These are phyloP conservation scores for Dermochelys coriacea DNA, from an alignment of 2,797 vertebrate genomes.

Conservation along the genomic window DNA sequence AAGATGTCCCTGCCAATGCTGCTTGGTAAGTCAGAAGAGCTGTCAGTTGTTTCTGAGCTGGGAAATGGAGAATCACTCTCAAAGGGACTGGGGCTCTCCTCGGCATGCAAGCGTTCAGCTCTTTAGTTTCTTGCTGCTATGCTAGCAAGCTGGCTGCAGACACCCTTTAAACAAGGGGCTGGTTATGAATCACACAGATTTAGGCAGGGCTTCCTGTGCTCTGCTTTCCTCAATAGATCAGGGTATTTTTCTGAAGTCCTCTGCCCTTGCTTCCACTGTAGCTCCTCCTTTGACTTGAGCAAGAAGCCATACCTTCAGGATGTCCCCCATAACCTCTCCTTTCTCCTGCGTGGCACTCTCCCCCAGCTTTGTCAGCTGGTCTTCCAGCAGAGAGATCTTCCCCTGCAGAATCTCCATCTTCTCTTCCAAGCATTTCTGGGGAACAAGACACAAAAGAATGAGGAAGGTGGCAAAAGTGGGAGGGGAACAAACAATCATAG, in stretches of 20 bases:
- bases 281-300: neutral
- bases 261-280: accelerated
- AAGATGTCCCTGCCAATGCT: neutral
- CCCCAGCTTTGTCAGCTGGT: constrained; percentile 82
- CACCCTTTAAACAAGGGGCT: neutral
- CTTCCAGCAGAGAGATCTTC: constrained; percentile 91
- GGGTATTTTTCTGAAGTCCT: neutral
- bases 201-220: neutral
- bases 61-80: neutral
- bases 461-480: accelerated
- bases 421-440: constrained; percentile 89
- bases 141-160: neutral
- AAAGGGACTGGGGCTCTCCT: neutral
- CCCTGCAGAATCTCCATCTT: constrained; percentile 92
- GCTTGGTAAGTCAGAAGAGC: neutral
- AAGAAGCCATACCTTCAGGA: constrained; percentile 86
- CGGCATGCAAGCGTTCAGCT: too few species aligned
- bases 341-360: constrained; percentile 79
- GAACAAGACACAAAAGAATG: neutral
- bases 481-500: neutral
- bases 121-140: neutral
- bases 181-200: neutral
- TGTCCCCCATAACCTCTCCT: constrained; percentile 92
- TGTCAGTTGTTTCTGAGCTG: neutral
- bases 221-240: neutral